A percentile compares a stretch with the other conserved stretches of the same genome.
These are phyloP conservation scores for Ophion obscuratus DNA, from an alignment of 2,888 invertebrate genomes.

Conservation along the genomic window DNA sequence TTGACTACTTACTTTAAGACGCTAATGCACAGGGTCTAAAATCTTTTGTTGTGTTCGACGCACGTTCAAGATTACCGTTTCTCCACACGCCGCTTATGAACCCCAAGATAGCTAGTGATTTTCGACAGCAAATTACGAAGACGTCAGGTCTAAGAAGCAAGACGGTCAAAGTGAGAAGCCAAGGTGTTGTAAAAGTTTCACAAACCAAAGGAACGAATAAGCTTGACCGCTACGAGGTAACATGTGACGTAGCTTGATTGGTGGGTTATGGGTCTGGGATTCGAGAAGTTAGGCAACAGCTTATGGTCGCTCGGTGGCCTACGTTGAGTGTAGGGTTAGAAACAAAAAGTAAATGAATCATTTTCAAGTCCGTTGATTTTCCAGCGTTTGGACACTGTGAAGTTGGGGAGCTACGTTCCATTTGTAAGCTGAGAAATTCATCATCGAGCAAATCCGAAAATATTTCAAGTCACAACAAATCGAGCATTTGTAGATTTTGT, in stretches of 20 bases:
- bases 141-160: neutral
- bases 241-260: constrained; percentile 71
- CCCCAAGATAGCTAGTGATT: neutral
- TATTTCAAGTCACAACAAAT: neutral
- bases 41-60: neutral
- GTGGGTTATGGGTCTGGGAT: constrained; percentile 70
- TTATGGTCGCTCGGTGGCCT: constrained; percentile 68
- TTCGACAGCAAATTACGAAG: constrained; percentile 3
- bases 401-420: neutral
- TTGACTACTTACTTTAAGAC: neutral
- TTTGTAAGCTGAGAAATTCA: neutral
- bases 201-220: constrained; percentile 53
- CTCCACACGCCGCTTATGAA: neutral
- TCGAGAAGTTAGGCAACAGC: constrained; percentile 65
- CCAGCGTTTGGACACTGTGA: neutral
- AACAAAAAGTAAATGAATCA: neutral
- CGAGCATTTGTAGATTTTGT: neutral
- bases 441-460: neutral
- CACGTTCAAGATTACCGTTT: constrained; percentile 1
- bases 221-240: constrained; percentile 74
- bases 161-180: constrained; percentile 34
- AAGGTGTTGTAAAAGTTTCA: constrained; percentile 50
- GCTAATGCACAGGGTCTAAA: neutral
- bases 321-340: constrained; percentile 35
- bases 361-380: neutral